Conservation (phyloP, 2,113 vertebrate genomes). For the Puffinus mauretanicus region DNA sequence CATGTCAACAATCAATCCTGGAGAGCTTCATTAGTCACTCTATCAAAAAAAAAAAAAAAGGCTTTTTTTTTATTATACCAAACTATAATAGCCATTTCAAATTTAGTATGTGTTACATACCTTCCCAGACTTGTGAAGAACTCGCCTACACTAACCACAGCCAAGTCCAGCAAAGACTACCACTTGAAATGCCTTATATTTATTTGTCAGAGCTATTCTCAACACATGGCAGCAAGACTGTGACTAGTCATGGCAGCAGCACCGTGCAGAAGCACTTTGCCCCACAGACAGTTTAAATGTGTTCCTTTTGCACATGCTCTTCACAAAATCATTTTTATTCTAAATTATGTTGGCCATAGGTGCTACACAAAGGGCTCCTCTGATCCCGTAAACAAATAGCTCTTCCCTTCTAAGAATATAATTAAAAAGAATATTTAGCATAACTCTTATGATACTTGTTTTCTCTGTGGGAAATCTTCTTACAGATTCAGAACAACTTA, state of each 20-base stretch:
- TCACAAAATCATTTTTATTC: not conserved
- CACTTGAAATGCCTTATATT: not conserved
- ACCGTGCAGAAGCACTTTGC: not conserved
- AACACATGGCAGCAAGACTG: not conserved
- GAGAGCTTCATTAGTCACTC: not conserved
- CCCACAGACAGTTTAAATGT: not conserved
- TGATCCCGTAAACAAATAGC: not conserved
- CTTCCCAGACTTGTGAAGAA: not conserved
- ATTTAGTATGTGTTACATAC: not conserved
- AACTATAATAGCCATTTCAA: not conserved
- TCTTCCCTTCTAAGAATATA: not conserved
- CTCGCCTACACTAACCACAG: not conserved
- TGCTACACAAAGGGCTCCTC: not conserved
- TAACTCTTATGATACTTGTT: not conserved
- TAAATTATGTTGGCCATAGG: not conserved
- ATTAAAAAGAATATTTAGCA: not conserved
- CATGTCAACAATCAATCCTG: not conserved
- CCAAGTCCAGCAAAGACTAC: not conserved
- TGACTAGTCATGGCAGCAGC: not conserved
- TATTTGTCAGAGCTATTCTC: not conserved
- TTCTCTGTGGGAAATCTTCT: not conserved
- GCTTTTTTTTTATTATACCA: not conserved
- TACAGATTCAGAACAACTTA: not conserved
- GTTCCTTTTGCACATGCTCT: not conserved
- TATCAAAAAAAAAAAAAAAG: no score